Conservation (phyloP, 2,888 invertebrate species). For the Sinhomidia bicolor region DNA sequence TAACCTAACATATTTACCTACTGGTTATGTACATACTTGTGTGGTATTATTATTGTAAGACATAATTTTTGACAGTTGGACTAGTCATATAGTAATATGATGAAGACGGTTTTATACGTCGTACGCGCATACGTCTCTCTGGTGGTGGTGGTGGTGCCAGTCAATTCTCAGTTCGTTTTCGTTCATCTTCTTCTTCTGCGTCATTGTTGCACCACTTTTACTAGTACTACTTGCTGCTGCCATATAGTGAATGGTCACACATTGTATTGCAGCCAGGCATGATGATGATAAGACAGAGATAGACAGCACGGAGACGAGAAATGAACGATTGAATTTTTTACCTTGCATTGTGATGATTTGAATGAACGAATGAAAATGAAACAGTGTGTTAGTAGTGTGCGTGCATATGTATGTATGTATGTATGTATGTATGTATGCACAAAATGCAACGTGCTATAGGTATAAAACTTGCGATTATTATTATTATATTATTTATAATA, state of each 20-base stretch:
- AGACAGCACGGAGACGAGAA: conserved; percentile 21
- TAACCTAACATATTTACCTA: conserved; percentile 26
- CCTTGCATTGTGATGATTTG: not conserved
- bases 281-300: not conserved
- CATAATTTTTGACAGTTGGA: conserved; percentile 24
- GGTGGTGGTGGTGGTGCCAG: too few species aligned
- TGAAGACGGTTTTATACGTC: not conserved
- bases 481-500: too few species aligned
- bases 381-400: not conserved
- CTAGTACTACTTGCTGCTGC: too few species aligned
- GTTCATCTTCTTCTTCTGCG: too few species aligned
- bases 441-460: too few species aligned
- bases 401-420: not conserved
- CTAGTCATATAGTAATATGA: not conserved
- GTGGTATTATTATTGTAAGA: not conserved
- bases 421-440: not conserved
- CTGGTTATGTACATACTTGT: conserved; percentile 22
- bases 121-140: not conserved
- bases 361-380: conserved; percentile 40
- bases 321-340: conserved; percentile 11
- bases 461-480: too few species aligned
- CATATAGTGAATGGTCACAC: not conserved
- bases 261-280: not conserved
- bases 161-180: not conserved
- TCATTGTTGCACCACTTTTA: not conserved